Base-by-base conservation (phyloP, 2,888 invertebrate genomes). In the Sesia bembeciformis region DNA sequence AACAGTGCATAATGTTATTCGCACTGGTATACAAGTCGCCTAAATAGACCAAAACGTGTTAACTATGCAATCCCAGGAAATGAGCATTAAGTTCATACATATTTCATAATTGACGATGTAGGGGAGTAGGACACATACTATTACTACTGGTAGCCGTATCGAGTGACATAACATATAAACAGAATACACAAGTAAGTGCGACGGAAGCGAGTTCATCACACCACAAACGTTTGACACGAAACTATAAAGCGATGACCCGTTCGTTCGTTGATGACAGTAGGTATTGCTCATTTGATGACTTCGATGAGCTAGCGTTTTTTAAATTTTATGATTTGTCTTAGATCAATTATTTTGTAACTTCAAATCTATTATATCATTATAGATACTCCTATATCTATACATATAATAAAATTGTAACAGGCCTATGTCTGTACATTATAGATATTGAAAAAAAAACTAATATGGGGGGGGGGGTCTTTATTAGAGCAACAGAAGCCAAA, bases 181-280 rank as follows among this genome's bases (percentile, higher is more conserved):
- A 50, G 7, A 39, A 51, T 51, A 41, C 40, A 39, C 39, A 5
- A 42, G 56, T 54, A 51, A 55, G 43, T 58, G 58, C 59, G 60
- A 59, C 76, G 81, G 81, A 79, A 76, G 70, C 63, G 70, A 70
- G 76, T 78, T 78, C 74, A 78, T 74, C 74, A 70, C 60, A 68
- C 71, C 66, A 64, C 70, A 69, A 67, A 71, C 65, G 63, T 65
- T 61, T 57, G 59, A 63, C 73, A 61, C 58, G 60, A 60, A 72
- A 52, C 61, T 71, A 69, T 55, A 52, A 61, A 62, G 41, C 53
- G 53, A 52, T 57, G 58, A 57, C 57, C 56, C 39, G 41, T 40
- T 23, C 1, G 23, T 23, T 23, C 2, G 23, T 23, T 23, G 23
- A 23, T 23, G 23, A 23, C 23, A 23, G 23, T 23, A 23, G 23